Conservation (phyloP, 1,140 invertebrate genomes). For the Bombus terrestris region DNA sequence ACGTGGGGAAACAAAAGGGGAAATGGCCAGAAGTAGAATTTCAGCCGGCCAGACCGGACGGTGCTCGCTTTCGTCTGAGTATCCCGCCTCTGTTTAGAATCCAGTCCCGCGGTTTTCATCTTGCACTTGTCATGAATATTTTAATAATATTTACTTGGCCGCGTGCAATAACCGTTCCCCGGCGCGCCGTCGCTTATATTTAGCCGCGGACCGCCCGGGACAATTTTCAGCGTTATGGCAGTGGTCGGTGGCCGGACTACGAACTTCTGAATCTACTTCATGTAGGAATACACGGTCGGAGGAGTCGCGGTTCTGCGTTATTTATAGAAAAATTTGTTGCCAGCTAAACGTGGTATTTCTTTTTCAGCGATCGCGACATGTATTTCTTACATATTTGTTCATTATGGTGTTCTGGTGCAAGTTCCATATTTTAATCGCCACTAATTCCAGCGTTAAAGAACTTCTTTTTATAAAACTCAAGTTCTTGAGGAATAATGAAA, state of each 20-base stretch:
- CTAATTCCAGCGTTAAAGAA: too few species aligned
- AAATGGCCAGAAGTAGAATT: neutral
- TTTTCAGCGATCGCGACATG: too few species aligned
- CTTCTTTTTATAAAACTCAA: too few species aligned
- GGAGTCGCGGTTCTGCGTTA: too few species aligned
- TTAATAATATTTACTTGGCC: conserved; percentile 41
- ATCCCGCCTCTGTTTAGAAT: neutral
- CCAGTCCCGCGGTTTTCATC: neutral
- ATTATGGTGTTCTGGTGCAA: too few species aligned
- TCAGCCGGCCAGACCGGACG: neutral
- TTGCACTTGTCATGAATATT: conserved; percentile 38
- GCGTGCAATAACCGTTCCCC: neutral
- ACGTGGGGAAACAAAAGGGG: neutral
- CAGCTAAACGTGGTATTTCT: too few species aligned
- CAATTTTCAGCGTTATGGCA: neutral
- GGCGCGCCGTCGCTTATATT: neutral
- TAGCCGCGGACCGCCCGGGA: neutral
- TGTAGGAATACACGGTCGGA: too few species aligned
- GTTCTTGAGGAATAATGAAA: too few species aligned
- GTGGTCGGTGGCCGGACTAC: neutral
- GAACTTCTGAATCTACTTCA: conserved; percentile 19
- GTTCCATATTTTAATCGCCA: too few species aligned
- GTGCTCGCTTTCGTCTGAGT: neutral
- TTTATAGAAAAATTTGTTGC: neutral
- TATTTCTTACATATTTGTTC: neutral